A percentile compares a stretch with the other conserved stretches of the same genome.
phyloP scores from a whole-genome alignment of 2,113 vertebrate genomes.

The Hiodon alosoides region DNA sequence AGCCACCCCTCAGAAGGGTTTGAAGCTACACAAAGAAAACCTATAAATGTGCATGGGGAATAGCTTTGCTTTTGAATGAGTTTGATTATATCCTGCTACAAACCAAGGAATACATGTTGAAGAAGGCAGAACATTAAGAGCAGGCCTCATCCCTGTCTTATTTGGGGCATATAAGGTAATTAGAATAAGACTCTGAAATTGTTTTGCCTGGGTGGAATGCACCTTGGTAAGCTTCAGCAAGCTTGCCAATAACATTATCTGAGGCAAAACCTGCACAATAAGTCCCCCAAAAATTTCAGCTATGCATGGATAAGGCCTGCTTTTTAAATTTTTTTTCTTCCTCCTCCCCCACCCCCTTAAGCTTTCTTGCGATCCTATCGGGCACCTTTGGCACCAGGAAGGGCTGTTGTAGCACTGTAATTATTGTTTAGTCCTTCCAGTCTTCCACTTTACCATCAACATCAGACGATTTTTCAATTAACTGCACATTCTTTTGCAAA shows the following conservation, averaged over 20 bases:
- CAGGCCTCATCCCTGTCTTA: background rate
- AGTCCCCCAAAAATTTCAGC: constrained; percentile 7
- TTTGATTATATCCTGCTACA: background rate
- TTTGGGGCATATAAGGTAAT: constrained; percentile 5
- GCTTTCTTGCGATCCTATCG: constrained; percentile 23
- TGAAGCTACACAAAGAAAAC: too few relatives aligned
- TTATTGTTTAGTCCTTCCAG: constrained; percentile 12
- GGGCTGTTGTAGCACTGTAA: constrained; percentile 8
- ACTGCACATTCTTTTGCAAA: background rate
- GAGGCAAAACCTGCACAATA: constrained; percentile 14
- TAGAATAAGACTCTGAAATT: background rate
- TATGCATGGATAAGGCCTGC: background rate
- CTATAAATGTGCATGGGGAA: too few relatives aligned
- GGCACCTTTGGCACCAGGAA: constrained; percentile 24
- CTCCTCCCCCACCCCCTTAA: too few relatives aligned
- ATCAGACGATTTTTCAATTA: constrained; percentile 13
- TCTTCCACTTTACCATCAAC: background rate
- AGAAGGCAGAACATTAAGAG: too few relatives aligned
- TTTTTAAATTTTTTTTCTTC: background rate
- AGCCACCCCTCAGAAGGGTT: too few relatives aligned
- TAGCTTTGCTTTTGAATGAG: too few relatives aligned
- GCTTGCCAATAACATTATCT: constrained; percentile 5
- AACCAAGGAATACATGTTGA: background rate
- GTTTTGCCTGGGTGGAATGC: background rate
- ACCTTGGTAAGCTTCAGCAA: background rate